Conservation (phyloP, 2,113 vertebrate genomes). For the Phycodurus eques region DNA sequence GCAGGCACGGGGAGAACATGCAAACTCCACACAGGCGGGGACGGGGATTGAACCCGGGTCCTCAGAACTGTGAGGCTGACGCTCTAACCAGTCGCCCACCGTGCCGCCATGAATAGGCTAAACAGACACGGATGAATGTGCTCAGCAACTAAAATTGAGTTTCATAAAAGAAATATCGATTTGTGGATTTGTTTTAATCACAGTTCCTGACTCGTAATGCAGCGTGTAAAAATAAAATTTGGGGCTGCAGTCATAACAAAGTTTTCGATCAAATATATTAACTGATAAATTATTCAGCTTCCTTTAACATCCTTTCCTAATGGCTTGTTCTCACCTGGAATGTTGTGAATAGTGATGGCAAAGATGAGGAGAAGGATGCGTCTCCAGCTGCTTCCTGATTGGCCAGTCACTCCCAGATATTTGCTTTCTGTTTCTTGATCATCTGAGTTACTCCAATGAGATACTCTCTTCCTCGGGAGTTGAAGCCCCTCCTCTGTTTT, state of each 20-base stretch:
- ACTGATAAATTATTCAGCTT: neutral
- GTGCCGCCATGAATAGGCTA: neutral
- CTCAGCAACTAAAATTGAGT: neutral
- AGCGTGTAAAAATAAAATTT: neutral
- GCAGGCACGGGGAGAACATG: too few species aligned
- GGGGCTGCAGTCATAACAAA: too few species aligned
- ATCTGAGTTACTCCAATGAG: conserved; percentile 5
- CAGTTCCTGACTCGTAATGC: neutral
- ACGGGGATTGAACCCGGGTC: too few species aligned
- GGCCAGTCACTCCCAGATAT: conserved; percentile 35
- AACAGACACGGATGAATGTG: neutral
- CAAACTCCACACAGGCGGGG: too few species aligned
- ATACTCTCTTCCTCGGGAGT: conserved; percentile 78
- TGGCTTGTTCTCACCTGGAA: conserved; percentile 82
- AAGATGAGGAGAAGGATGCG: conserved; percentile 87
- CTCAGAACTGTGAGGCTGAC: too few species aligned
- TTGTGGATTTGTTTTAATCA: neutral
- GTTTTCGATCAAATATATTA: neutral
- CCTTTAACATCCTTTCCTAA: neutral
- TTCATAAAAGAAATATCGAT: neutral
- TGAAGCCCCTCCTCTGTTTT: conserved; percentile 90
- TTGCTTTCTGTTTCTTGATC: conserved; percentile 16
- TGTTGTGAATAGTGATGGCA: conserved; percentile 95
- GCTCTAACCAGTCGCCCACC: too few species aligned
- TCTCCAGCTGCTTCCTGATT: conserved; percentile 81